Evolutionary conservation across 1,140 invertebrate species (phyloP), one percentile per base, ranked within the genome.

Genomic region (Planococcus citri): DNA sequence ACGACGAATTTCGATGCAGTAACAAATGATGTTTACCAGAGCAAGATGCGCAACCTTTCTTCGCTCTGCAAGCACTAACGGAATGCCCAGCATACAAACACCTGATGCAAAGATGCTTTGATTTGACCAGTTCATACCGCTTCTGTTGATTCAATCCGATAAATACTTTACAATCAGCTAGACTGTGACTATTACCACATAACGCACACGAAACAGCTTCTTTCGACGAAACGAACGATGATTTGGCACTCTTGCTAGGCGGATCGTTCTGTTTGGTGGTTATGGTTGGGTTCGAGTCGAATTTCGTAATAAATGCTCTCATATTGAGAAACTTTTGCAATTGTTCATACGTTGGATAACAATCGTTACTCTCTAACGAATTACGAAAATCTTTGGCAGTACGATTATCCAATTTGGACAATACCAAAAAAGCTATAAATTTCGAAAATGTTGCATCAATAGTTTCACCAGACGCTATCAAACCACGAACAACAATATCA

Each of bases 371-470:
- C 2, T 64, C 14, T 6, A 64, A 10, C 2, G 60, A 64, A 64
- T 64, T 64, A 24, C 24, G 10, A 17, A 64, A 64, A 27, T 64
- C 60, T 25, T 64, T 64, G 10, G 60, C 60, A 4, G 60, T 24
- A 6, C 60, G 60, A 64, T 24, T 2, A 64, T 64, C 60, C 1
- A 64, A 21, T 17, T 17, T 10, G 2, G 60, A 64, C 17, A 64
- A 9, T 24, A 64, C 3, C 22, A 27, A 24, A 64, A 64, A 64
- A 9, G 60, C 22, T 1, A 64, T 10, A 27, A 64, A 64, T 64
- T 64, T 64, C 10, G 60, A 64, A 25, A 64, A 64, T 3, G 60
- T 64, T 24, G 10, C 60, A 64, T 64, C 60, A 3, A 64, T 25
- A 9, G 25, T 1, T 64, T 64, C 60, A 24, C 60, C 60, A 25